Evolutionary conservation across 2,797 vertebrate genomes (phyloP).

Genomic region (Molothrus aeneus): DNA sequence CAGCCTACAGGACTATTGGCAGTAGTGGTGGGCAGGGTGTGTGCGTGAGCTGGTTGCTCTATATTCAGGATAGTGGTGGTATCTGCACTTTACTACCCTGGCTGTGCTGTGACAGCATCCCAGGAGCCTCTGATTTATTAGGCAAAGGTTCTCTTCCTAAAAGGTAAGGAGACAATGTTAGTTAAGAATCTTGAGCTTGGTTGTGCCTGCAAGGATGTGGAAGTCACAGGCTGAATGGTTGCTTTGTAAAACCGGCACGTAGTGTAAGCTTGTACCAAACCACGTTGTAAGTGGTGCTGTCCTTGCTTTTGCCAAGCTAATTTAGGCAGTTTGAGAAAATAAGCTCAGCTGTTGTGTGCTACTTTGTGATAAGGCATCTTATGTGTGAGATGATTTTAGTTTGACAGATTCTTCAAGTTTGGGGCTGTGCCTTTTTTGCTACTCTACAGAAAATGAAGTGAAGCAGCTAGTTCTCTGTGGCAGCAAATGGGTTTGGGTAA

Average conservation of each 20-base stretch:
- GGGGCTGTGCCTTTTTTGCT: background rate
- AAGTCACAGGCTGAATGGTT: background rate
- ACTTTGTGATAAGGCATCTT: background rate
- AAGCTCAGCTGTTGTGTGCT: background rate
- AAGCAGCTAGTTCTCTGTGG: background rate
- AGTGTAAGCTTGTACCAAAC: background rate
- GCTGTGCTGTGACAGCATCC: background rate
- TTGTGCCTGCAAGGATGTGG: background rate
- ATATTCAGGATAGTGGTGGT: accelerated
- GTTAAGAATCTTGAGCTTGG: background rate
- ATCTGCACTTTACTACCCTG: background rate
- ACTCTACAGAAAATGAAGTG: background rate
- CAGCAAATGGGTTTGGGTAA: background rate
- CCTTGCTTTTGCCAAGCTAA: background rate
- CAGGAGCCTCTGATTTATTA: background rate
- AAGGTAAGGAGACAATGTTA: background rate
- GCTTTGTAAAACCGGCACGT: background rate
- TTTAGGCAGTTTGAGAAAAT: constrained; percentile 16
- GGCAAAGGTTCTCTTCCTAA: background rate
- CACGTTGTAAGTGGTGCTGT: background rate
- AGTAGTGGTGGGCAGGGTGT: background rate
- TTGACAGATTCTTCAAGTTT: background rate
- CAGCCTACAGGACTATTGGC: background rate
- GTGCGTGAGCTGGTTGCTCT: background rate
- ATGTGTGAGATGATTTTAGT: background rate